phyloP scores from a whole-genome alignment of 2,888 invertebrate genomes.

The Tipula vernalis region DNA sequence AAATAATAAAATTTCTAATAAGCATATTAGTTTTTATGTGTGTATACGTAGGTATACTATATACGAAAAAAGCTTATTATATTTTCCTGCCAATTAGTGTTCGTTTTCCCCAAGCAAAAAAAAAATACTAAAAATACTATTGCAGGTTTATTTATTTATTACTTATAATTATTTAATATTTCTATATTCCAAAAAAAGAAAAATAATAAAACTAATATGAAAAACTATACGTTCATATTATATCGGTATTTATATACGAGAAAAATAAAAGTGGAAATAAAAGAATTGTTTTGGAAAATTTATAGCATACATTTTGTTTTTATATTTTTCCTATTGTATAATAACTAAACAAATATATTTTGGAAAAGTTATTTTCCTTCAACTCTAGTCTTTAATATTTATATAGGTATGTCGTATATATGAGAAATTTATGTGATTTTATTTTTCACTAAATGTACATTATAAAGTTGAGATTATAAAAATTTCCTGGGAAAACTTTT shows the following conservation, averaged over 20 bases:
- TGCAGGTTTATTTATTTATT: too few relatives aligned
- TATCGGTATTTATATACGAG: not conserved
- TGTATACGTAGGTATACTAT: too few relatives aligned
- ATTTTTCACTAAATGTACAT: too few relatives aligned
- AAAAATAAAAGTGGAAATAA: not conserved
- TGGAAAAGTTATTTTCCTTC: not conserved
- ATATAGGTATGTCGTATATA: too few relatives aligned
- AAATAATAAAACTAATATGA: not conserved
- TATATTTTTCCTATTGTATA: not conserved
- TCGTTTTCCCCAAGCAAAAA: too few relatives aligned
- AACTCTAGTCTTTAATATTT: not conserved
- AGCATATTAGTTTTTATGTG: too few relatives aligned
- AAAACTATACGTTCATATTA: not conserved
- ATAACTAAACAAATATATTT: not conserved
- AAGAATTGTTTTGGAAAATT: not conserved
- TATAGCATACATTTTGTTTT: not conserved
- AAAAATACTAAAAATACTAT: too few relatives aligned
- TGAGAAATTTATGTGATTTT: too few relatives aligned
- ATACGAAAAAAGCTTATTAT: too few relatives aligned
- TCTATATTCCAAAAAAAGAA: not conserved
- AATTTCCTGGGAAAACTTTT: not conserved
- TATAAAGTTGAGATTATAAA: not conserved
- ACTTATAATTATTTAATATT: not conserved
- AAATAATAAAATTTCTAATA: too few relatives aligned
- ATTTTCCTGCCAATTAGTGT: too few relatives aligned